phyloP scores from a whole-genome alignment of 2,113 vertebrate species.

The Paraplagusia blochii region DNA sequence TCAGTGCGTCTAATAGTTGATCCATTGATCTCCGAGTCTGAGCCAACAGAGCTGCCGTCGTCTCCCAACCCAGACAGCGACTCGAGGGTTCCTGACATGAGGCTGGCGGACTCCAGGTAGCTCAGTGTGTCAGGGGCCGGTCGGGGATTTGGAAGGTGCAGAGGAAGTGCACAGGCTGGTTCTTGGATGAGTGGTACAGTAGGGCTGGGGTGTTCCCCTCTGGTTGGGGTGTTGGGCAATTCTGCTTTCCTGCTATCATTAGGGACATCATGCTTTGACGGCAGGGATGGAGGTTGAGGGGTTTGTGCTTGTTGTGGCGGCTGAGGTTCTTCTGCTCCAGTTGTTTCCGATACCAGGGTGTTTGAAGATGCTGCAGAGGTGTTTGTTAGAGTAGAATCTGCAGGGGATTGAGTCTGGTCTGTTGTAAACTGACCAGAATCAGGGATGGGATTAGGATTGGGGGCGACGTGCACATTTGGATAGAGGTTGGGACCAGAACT shows the following conservation, averaged over 20 bases:
- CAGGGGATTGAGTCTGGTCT: conserved; percentile 11
- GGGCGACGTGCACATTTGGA: conserved; percentile 57
- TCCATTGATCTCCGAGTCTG: conserved; percentile 88
- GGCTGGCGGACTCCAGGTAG: conserved; percentile 87
- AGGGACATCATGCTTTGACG: conserved; percentile 26
- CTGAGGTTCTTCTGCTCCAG: conserved; percentile 42
- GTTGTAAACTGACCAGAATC: conserved; percentile 15
- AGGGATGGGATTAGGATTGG: conserved; percentile 43
- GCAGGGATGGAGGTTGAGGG: conserved; percentile 27
- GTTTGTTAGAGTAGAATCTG: conserved; percentile 1
- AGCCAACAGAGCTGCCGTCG: conserved; percentile 86
- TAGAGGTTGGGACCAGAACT: conserved; percentile 65
- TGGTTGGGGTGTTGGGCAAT: conserved; percentile 45
- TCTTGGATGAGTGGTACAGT: conserved; percentile 62
- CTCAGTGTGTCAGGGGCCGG: conserved; percentile 82
- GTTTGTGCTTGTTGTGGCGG: conserved; percentile 35
- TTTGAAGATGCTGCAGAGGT: background rate
- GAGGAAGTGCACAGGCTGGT: conserved; percentile 19
- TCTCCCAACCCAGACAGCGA: conserved; percentile 82
- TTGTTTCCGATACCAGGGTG: background rate
- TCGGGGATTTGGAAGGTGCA: conserved; percentile 58
- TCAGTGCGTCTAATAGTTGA: conserved; percentile 80
- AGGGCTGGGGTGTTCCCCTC: conserved; percentile 38
- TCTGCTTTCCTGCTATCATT: conserved; percentile 25
- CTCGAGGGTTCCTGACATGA: conserved; percentile 89